Percentiles rank a stretch among this genome's conserved stretches.
Evolutionary conservation across 2,113 vertebrate genomes (phyloP).

Genomic region (Pseudorectes ferrugineus): DNA sequence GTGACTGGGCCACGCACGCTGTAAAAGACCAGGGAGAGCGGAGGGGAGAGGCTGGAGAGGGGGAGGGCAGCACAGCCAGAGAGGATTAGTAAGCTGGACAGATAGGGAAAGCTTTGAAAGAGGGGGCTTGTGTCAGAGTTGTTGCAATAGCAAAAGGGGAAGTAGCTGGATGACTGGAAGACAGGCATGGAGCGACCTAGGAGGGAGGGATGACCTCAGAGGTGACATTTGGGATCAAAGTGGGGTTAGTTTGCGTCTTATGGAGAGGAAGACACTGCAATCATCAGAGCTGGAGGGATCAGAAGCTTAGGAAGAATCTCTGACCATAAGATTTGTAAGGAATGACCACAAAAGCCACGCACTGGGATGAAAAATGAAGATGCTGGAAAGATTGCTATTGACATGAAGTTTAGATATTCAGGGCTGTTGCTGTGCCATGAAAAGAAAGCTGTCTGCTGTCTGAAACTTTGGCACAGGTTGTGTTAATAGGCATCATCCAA

Average conservation of each 20-base stretch:
- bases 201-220: background rate
- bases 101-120: background rate
- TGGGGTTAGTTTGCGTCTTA: background rate
- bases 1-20: background rate
- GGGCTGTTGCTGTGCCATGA: background rate
- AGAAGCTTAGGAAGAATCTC: background rate
- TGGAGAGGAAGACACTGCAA: background rate
- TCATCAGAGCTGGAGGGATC: background rate
- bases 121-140: background rate
- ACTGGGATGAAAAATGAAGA: background rate
- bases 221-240: background rate
- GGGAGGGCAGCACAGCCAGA: background rate
- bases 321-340: background rate
- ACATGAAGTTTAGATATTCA: background rate
- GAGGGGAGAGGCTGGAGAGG: background rate
- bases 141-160: background rate
- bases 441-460: background rate
- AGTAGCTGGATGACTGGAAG: background rate
- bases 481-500: background rate
- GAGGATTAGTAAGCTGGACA: background rate
- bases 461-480: background rate
- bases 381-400: background rate
- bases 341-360: background rate
- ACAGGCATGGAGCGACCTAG: background rate
- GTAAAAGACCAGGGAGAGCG: background rate